Evolutionary conservation across 1,140 invertebrate species (phyloP), one percentile per base, ranked within the genome.

Genomic region (Pachypsylla venusta): DNA sequence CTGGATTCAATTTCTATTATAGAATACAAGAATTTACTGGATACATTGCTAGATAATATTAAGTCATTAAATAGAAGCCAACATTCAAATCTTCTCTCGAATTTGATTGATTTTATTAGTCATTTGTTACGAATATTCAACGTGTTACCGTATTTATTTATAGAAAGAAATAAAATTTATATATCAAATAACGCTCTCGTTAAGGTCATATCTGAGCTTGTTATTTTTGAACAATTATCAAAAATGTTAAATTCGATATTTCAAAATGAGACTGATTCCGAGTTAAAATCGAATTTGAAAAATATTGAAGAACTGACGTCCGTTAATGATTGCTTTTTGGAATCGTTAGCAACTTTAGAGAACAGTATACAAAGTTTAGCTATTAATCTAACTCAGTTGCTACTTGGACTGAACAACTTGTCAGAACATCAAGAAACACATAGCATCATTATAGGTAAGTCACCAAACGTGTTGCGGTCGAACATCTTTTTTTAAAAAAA

Each of bases 221-320:
- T 48, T 4, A 48, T 48, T 5, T 48, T 48, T 22, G 42, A 48
- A 22, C 42, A 48, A 48, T 22, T 48, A 7, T n/a, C 42, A 3
- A 48, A 48, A 22, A 48, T 48, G 42, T 19, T 48, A 22, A 48
- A 48, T n/a, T 48, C 42, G 42, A 48, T 48, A 7, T 48, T 48
- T 22, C 42, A n/a, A 19, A 48, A 48, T 22, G 42, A 48, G 16
- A 48, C 42, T 5, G 42, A 48, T n/a, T 3, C 22, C n/a, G 42
- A 48, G 42, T 48, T 48, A 22, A 48, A 48, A 19, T 48, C 42
- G n/a, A 48, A 48, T 22, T 22, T 48, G 7, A 48, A 22, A 22
- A 48, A 48, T 19, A 5, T 48, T n/a, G 42, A 48, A 19, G 42
- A 48, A 22, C 42, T 48, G 42, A 48, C 42, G 7, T 48, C 42